These are phyloP conservation scores for Euphonia xanthogaster DNA, from an alignment of 2,797 vertebrate species.

Conservation along the genomic window DNA sequence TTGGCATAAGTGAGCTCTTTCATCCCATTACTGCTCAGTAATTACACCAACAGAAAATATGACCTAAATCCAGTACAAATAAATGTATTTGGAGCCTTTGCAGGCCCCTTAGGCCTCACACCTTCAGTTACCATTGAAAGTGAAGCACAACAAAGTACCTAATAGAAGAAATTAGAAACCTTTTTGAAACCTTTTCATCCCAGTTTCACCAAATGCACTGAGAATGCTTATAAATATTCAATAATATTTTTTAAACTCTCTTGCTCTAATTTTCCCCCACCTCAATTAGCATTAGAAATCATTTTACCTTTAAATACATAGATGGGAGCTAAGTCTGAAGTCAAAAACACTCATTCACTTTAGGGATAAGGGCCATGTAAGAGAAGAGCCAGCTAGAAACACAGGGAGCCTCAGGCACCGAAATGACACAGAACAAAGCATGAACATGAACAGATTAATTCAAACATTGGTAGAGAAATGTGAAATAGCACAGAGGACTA, in stretches of 20 bases:
- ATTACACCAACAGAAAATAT: background rate
- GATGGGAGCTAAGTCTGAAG: constrained; percentile 29
- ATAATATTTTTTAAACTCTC: constrained; percentile 6
- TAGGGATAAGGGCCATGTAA: background rate
- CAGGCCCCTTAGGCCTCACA: background rate
- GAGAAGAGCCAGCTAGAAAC: background rate
- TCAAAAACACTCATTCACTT: constrained; percentile 4
- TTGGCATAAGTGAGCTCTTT: background rate
- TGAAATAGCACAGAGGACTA: background rate
- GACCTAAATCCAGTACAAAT: background rate
- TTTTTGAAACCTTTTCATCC: constrained; percentile 30
- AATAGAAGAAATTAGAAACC: constrained; percentile 22
- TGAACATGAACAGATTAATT: background rate
- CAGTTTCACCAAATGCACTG: background rate
- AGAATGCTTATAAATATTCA: constrained; percentile 53
- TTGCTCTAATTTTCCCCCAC: constrained; percentile 6
- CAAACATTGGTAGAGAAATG: background rate
- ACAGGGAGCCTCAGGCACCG: background rate
- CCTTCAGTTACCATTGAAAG: background rate
- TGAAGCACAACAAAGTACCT: background rate
- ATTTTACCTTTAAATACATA: constrained; percentile 34
- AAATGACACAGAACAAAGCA: background rate
- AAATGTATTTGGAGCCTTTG: background rate
- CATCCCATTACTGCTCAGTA: background rate
- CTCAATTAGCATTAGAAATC: constrained; percentile 27